These are phyloP conservation scores for Melanotaenia nigrans DNA, from an alignment of 2,797 vertebrate species.

Conservation along the genomic window DNA sequence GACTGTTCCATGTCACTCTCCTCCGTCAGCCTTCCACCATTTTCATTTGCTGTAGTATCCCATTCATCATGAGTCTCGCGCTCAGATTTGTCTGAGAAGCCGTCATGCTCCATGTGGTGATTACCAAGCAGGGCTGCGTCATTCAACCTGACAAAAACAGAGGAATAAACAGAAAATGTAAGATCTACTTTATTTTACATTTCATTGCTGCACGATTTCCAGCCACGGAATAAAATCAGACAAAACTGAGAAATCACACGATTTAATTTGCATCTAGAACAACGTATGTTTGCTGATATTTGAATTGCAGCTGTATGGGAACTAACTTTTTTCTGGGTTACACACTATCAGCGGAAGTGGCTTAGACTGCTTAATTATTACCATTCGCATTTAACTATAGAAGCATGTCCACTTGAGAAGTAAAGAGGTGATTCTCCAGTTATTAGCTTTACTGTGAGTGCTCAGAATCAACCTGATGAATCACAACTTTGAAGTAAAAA, in stretches of 20 bases:
- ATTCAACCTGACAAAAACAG: conserved; percentile 82
- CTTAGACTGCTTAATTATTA: not conserved
- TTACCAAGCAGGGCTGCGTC: conserved; percentile 85
- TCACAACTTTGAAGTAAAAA: too few relatives aligned
- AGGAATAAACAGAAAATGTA: conserved; percentile 29
- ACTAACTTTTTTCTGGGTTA: not conserved
- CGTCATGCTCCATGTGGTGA: conserved; percentile 90
- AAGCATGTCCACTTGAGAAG: not conserved
- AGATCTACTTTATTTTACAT: conserved; percentile 1
- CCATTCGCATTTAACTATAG: not conserved
- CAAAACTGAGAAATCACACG: not conserved
- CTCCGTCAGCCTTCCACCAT: conserved; percentile 85
- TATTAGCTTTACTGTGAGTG: not conserved
- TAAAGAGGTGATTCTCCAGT: not conserved
- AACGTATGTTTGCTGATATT: not conserved
- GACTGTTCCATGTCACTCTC: conserved; percentile 92
- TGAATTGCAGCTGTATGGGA: not conserved
- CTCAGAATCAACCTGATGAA: not conserved
- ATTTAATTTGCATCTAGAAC: too few relatives aligned
- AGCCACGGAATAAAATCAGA: not conserved
- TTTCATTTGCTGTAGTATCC: conserved; percentile 85
- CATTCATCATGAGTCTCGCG: conserved; percentile 91
- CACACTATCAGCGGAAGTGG: not conserved
- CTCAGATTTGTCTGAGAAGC: conserved; percentile 93
- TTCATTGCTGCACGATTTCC: not conserved